Percentiles rank a stretch among this genome's conserved stretches.
Evolutionary conservation across 2,797 vertebrate species (phyloP).

Genomic region (Acanthurus leucopareius): DNA sequence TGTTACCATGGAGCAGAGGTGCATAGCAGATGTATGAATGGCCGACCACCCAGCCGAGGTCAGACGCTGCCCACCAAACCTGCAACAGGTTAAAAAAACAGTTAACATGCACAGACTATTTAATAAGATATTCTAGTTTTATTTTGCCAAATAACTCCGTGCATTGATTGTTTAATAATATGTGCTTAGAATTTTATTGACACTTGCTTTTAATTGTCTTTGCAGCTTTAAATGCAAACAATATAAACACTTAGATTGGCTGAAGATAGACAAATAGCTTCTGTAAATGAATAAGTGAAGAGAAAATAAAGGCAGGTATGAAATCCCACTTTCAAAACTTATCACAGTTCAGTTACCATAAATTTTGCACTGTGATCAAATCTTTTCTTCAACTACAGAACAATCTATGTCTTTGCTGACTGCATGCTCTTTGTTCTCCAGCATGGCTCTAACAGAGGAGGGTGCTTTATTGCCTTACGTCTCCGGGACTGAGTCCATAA

Average conservation of each 20-base stretch:
- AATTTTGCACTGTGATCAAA: slow-evolving; percentile 35
- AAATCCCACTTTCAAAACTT: slow-evolving; percentile 5
- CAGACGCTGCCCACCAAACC: slow-evolving; percentile 99
- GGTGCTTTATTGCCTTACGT: slow-evolving; percentile 86
- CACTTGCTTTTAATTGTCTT: background rate
- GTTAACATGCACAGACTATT: background rate
- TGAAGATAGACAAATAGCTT: background rate
- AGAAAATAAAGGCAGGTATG: background rate
- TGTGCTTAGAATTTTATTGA: background rate
- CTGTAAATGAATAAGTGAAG: background rate
- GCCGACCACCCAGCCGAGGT: slow-evolving; percentile 98
- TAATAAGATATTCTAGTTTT: background rate
- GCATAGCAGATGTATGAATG: slow-evolving; percentile 98
- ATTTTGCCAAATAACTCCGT: background rate
- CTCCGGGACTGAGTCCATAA: slow-evolving; percentile 93
- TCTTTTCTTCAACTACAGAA: slow-evolving; percentile 14
- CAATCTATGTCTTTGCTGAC: slow-evolving; percentile 6
- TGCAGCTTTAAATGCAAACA: background rate
- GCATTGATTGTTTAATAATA: too few relatives aligned
- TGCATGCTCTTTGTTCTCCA: slow-evolving; percentile 29
- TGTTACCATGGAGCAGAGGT: slow-evolving; percentile 95
- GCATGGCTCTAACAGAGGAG: slow-evolving; percentile 8
- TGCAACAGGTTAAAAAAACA: slow-evolving; percentile 64
- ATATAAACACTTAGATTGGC: background rate
- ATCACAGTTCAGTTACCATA: background rate